Percentiles rank a stretch among this genome's conserved stretches.
Conservation (phyloP, 2,797 vertebrate genomes). For the Urosaurus nigricauda region DNA sequence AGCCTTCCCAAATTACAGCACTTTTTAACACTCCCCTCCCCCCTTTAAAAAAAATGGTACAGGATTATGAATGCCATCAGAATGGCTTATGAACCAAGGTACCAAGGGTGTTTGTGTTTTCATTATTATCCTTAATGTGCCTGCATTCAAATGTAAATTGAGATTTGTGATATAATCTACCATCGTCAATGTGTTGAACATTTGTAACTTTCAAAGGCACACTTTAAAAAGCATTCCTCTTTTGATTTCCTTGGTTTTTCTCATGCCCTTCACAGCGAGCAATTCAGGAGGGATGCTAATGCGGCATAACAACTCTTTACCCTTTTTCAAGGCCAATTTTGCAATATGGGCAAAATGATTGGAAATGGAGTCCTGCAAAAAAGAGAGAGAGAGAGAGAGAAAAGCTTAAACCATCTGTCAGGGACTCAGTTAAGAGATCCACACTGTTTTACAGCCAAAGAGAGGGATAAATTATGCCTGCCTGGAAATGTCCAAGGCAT, state of each 20-base stretch:
- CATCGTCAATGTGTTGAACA: constrained; percentile 49
- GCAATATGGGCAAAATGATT: constrained; percentile 83
- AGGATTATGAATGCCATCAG: constrained; percentile 20
- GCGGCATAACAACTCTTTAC: constrained; percentile 81
- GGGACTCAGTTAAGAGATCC: constrained; percentile 82
- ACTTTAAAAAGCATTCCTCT: constrained; percentile 67
- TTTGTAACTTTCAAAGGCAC: constrained; percentile 59
- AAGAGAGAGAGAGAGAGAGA: neutral
- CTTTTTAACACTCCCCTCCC: constrained; percentile 54
- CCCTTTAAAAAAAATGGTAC: neutral
- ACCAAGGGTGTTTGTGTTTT: constrained; percentile 61
- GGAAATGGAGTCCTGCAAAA: constrained; percentile 80
- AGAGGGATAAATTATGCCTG: constrained; percentile 82
- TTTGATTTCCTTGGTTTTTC: constrained; percentile 75
- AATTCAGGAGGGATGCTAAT: constrained; percentile 79
- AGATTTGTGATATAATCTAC: constrained; percentile 58
- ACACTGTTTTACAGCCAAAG: constrained; percentile 82
- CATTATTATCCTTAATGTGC: constrained; percentile 58
- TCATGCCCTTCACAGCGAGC: constrained; percentile 80
- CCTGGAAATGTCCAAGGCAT: constrained; percentile 78
- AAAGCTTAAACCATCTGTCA: constrained; percentile 85
- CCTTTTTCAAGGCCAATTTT: constrained; percentile 85
- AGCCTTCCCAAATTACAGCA: constrained; percentile 65
- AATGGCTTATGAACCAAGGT: constrained; percentile 59
- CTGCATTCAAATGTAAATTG: constrained; percentile 58